Evolutionary conservation across 2,888 invertebrate species (phyloP).

Genomic region (Trachelus stipa): DNA sequence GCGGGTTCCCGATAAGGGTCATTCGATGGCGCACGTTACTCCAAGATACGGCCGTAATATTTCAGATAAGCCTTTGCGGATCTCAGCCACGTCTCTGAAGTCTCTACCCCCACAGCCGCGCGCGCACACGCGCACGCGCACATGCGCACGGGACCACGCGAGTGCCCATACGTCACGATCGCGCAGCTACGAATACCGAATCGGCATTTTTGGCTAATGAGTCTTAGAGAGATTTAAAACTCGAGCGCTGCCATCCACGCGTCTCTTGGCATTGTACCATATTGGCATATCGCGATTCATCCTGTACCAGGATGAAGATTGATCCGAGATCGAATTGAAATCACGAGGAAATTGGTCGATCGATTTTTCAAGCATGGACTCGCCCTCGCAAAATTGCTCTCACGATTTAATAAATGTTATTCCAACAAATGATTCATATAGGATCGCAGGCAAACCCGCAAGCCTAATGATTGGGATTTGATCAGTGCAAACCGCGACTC

Average conservation of each 20-base stretch:
- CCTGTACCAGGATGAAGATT: no score
- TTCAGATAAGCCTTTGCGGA: constrained; percentile 42
- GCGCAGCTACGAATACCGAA: no score
- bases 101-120: neutral
- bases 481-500: constrained; percentile 23
- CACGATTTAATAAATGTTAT: constrained; percentile 33
- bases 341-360: no score
- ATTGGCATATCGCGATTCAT: no score
- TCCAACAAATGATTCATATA: constrained; percentile 17
- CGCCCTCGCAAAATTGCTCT: constrained; percentile 15
- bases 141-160: neutral
- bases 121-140: neutral
- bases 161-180: neutral
- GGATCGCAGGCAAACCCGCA: constrained; percentile 20
- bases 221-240: no score
- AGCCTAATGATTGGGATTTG: constrained; percentile 34
- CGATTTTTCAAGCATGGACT: neutral
- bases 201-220: no score
- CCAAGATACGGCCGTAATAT: constrained; percentile 37
- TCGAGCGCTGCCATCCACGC: no score
- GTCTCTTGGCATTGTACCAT: no score
- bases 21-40: constrained; percentile 34
- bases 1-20: constrained; percentile 54
- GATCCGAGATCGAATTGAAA: no score
- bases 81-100: neutral